Evolutionary conservation across 2,113 vertebrate genomes (phyloP).

Genomic region (Vidua macroura): DNA sequence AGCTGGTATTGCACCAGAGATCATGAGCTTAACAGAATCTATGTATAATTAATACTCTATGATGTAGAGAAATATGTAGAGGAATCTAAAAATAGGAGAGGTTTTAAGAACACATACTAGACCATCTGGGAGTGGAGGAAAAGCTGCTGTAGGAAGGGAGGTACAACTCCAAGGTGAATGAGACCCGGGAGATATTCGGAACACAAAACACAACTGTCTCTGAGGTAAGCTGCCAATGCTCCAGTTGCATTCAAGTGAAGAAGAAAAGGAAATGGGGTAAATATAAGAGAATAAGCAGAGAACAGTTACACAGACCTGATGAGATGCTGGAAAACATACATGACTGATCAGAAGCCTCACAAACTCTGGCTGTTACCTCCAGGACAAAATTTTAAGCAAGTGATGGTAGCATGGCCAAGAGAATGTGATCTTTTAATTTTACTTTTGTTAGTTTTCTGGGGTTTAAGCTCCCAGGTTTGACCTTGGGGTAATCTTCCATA

Average conservation of each 20-base stretch:
- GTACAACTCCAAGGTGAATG: not conserved
- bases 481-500: not conserved
- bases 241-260: not conserved
- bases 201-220: not conserved
- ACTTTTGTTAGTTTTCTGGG: not conserved
- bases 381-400: not conserved
- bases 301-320: not conserved
- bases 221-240: not conserved
- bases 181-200: not conserved
- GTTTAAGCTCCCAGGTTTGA: not conserved
- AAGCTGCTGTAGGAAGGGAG: not conserved
- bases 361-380: not conserved
- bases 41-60: conserved; percentile 36
- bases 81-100: conserved; percentile 21
- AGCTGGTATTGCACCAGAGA: not conserved
- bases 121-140: not conserved
- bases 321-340: not conserved
- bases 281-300: not conserved
- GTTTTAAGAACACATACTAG: not conserved
- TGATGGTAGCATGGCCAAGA: not conserved
- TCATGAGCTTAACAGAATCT: not conserved
- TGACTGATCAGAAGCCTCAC: not conserved
- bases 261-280: not conserved
- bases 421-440: not conserved
- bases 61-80: not conserved